These are phyloP conservation scores for Macrocentrus cingulum DNA, from an alignment of 1,140 invertebrate species.

Conservation along the genomic window DNA sequence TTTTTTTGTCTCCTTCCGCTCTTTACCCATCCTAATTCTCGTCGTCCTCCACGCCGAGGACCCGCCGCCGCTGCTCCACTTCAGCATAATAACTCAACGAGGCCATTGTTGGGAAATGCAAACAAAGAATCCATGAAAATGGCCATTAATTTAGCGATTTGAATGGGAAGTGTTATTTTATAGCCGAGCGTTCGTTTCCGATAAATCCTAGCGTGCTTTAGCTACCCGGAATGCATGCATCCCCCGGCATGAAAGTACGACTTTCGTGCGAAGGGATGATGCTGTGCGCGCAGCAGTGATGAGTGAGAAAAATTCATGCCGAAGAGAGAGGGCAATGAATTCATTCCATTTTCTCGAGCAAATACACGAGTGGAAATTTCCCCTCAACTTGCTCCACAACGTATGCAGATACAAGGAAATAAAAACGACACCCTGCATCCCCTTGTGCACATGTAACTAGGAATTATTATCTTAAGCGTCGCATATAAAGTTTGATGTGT, in stretches of 20 bases:
- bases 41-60: not conserved
- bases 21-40: constrained; percentile 6
- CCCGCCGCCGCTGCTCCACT: constrained; percentile 31
- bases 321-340: not conserved
- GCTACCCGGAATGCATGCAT: constrained; percentile 23
- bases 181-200: constrained; percentile 41
- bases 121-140: constrained; percentile 51
- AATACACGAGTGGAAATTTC: not conserved
- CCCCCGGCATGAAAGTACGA: not conserved
- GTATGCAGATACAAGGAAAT: not conserved
- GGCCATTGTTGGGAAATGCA: constrained; percentile 39
- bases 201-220: constrained; percentile 38
- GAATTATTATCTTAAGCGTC: constrained; percentile 16
- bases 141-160: constrained; percentile 52
- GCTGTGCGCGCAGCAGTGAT: not conserved
- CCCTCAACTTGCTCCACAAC: not conserved
- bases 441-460: not conserved
- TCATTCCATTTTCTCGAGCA: not conserved
- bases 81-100: constrained; percentile 44
- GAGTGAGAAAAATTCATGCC: constrained; percentile 7
- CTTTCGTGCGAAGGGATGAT: not conserved
- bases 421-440: not conserved
- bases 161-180: constrained; percentile 54
- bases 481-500: constrained; percentile 18
- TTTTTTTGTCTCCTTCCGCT: constrained; percentile 11